Evolutionary conservation across 2,888 invertebrate species (phyloP), one percentile per base, ranked within the genome.

Genomic region (Eristalis pertinax): DNA sequence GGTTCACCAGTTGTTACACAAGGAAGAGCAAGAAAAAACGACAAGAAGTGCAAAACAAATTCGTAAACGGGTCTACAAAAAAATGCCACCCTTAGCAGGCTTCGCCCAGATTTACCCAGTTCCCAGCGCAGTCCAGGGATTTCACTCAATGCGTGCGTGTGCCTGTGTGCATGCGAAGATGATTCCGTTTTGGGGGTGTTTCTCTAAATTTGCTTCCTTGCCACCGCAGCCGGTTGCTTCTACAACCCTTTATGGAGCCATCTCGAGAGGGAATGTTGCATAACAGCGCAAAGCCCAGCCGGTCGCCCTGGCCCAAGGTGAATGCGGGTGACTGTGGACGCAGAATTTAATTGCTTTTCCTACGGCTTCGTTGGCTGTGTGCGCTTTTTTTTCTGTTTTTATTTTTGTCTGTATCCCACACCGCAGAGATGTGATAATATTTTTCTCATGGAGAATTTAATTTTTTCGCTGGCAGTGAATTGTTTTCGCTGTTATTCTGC

Each of bases 261-360:
- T 24, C 29, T 43, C 19, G 26, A 2, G 32, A 8, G 56, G 32
- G 69, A 41, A 43, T 70, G 70, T 78, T 78, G 69, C 70, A 78
- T 58, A 79, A 79, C 68, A 29, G 38, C 38, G 38, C 11, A 68
- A 75, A 38, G 5, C 22, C 13, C 50, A 69, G 19, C 41, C 24
- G 26, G 35, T 38, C 58, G 32, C 60, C 38, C 26, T 7, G 43
- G 11, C 78, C 15, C 38, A 70, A 79, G 79, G 79, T 79, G 73
- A 73, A 67, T 43, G 79, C 73, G 35, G 79, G 35, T 62, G 72
- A 79, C 60, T 73, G 60, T 65, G 74, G 60, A 69, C 38, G 75
- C 70, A 80, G 73, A 69, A 84, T 80, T 84, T 80, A 84, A 79
- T 84, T 80, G 84, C 64, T 79, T 80, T 84, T 78, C 50, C 50